A percentile compares a stretch with the other conserved stretches of the same genome.
These are phyloP conservation scores for Mirounga angustirostris DNA, from an alignment of 2,113 vertebrate genomes.

Conservation along the genomic window DNA sequence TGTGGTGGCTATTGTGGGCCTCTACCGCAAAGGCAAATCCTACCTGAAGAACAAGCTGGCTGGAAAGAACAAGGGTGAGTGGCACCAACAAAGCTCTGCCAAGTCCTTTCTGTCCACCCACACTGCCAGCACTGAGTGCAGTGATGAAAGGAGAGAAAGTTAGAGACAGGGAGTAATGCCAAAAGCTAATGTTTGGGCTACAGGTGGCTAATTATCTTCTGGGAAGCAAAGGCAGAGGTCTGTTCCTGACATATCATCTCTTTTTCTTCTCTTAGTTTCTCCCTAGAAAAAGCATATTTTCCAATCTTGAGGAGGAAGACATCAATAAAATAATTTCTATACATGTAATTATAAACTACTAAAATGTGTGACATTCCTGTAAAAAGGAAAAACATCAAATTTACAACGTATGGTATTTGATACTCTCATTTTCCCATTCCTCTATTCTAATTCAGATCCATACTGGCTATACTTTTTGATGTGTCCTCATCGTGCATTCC, in stretches of 20 bases:
- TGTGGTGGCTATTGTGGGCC: conserved; percentile 75
- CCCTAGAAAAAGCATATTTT: background rate
- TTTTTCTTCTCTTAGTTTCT: background rate
- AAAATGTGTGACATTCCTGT: background rate
- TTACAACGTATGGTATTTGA: background rate
- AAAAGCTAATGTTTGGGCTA: background rate
- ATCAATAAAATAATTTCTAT: background rate
- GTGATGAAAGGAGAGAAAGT: background rate
- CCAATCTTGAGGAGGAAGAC: background rate
- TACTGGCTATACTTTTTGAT: background rate
- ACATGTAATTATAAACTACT: background rate
- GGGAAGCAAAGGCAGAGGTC: background rate
- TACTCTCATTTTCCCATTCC: background rate
- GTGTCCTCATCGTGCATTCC: background rate
- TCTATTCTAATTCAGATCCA: background rate
- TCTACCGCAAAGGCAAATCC: conserved; percentile 79
- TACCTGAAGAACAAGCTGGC: conserved; percentile 81
- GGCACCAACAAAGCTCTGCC: background rate
- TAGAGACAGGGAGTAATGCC: background rate
- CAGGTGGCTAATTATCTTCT: background rate
- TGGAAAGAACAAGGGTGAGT: conserved; percentile 60
- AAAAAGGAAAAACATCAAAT: background rate
- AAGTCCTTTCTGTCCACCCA: background rate
- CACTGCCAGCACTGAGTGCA: accelerated
- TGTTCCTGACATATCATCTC: background rate